These are phyloP conservation scores for Crambe crambe DNA, from an alignment of 37 sponge, comb jelly and placozoan genomes.

Conservation along the genomic window DNA sequence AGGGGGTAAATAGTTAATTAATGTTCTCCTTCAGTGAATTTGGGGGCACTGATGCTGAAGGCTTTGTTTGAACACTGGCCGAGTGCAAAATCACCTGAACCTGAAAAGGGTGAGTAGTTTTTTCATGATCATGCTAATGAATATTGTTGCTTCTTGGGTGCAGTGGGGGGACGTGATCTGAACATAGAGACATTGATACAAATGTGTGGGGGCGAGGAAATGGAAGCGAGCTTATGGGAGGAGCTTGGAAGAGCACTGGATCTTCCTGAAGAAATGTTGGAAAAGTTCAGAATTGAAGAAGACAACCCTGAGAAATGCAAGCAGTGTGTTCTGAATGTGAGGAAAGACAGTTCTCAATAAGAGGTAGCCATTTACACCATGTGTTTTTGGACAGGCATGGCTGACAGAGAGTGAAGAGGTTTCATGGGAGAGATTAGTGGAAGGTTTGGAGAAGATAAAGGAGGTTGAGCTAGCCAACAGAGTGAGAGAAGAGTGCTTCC, in stretches of 20 bases:
- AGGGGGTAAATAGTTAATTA: too few relatives aligned
- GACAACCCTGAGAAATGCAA: slow-evolving; percentile 10
- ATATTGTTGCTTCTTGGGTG: background rate
- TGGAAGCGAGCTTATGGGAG: slow-evolving; percentile 24
- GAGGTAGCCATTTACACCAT: background rate
- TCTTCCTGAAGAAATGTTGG: slow-evolving; percentile 12
- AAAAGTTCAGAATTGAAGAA: slow-evolving; percentile 9
- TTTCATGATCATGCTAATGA: background rate
- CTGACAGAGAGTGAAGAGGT: slow-evolving; percentile 19
- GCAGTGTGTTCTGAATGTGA: slow-evolving; percentile 34
- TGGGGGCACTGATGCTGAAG: slow-evolving; percentile 65
- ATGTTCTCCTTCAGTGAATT: slow-evolving; percentile 50
- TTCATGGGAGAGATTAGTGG: slow-evolving; percentile 11
- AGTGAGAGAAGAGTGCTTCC: slow-evolving; percentile 12
- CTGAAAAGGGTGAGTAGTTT: background rate
- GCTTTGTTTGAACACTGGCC: slow-evolving; percentile 87
- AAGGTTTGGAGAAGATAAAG: slow-evolving; percentile 9
- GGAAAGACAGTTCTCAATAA: background rate
- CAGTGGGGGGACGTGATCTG: too few relatives aligned
- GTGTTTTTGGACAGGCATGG: slow-evolving; percentile 15
- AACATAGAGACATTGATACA: slow-evolving; percentile 23
- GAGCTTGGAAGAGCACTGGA: slow-evolving; percentile 16
- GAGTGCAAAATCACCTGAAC: slow-evolving; percentile 19
- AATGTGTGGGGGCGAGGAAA: background rate
- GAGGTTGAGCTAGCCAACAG: slow-evolving; percentile 6